Base-by-base conservation (phyloP, 1,140 invertebrate species). In the Homarus americanus region DNA sequence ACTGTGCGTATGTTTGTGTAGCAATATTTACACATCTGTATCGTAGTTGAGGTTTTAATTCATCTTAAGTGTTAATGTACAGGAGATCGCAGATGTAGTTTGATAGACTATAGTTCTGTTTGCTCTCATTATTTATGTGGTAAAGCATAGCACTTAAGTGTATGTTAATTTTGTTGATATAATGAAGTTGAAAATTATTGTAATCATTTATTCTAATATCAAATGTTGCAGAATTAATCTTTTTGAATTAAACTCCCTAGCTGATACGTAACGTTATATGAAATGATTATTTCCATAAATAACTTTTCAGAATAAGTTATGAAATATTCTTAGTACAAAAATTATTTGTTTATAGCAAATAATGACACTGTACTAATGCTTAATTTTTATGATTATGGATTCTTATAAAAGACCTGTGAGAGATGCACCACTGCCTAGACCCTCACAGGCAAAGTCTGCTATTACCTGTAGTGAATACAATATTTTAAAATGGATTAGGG, bases 191-290 rank as follows among this genome's bases (percentile, higher is more conserved):
- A 24, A 69, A 69, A 69, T 9, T 69, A 69, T 9, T 69, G 63
- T 69, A 32, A 69, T 69, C n/a, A 69, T 69, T 69, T 69, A 69
- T 69, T 69, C 63, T 69, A 32, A 69, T 28, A 69, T 69, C 63
- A 69, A 69, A 58, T 58, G 24, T 58, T 58, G 7, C 58, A 63
- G 58, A 32, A 9, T 24, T 69, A 32, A 7, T 9, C 32, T 69
- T 7, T 69, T 69, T 69, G 32, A 7, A 32, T 69, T 32, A 24
- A 69, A 69, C 17, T 32, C 12, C 12, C 53, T 24, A n/a, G n/a
- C n/a, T n/a, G n/a, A n/a, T n/a, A n/a, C n/a, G n/a, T n/a, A n/a
- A n/a, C n/a, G n/a, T n/a, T n/a, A n/a, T n/a, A n/a, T n/a, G n/a
- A n/a, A n/a, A n/a, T n/a, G n/a, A n/a, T n/a, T n/a, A n/a, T n/a